A percentile compares a stretch with the other conserved stretches of the same genome.
Conservation (phyloP, 2,797 vertebrate genomes). For the Ceryle rudis region DNA sequence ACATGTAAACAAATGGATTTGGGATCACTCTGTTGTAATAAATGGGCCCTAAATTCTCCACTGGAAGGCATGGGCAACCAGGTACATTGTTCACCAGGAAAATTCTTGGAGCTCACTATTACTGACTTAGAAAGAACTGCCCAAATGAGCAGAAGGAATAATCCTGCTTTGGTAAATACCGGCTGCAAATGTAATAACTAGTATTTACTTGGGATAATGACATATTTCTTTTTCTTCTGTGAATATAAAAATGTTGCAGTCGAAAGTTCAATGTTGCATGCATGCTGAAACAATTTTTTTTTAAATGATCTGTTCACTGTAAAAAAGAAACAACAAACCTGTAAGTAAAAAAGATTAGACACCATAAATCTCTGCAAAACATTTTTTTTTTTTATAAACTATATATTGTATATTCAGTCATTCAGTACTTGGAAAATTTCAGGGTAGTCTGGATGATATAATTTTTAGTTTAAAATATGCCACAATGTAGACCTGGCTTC, state of each 20-base stretch:
- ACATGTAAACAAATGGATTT: background rate
- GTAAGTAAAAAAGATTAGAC: background rate
- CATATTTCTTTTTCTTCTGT: background rate
- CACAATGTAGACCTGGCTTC: background rate
- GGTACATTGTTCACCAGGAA: background rate
- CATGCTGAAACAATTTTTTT: background rate
- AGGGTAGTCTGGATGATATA: background rate
- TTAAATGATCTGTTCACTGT: background rate
- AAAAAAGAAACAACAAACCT: background rate
- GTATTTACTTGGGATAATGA: background rate
- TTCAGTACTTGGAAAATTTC: background rate
- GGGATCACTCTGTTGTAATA: background rate
- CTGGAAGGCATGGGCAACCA: background rate
- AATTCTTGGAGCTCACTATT: background rate
- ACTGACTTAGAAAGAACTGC: background rate
- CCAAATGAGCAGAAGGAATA: background rate
- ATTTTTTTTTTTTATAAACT: background rate
- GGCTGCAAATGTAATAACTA: background rate
- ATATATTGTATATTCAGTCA: background rate
- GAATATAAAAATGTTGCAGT: background rate
- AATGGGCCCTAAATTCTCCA: background rate
- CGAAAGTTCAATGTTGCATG: background rate
- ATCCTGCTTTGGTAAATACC: background rate
- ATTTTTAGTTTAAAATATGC: background rate
- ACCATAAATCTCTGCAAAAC: background rate